These are phyloP conservation scores for Megalurothrips usitatus DNA, from an alignment of 2,888 invertebrate genomes.

Conservation along the genomic window DNA sequence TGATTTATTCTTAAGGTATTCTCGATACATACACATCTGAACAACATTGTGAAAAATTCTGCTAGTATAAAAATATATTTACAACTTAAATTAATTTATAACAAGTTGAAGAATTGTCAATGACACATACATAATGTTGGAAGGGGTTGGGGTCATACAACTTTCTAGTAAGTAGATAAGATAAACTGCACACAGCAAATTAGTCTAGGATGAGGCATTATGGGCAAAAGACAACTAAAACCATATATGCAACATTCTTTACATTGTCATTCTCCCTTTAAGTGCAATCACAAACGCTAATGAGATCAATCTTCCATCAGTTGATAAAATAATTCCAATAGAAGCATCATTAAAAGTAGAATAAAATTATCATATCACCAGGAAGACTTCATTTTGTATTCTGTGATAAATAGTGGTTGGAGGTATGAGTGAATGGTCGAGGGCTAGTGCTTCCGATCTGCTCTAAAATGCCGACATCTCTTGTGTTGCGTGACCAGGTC, in stretches of 20 bases:
- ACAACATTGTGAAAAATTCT: constrained; percentile 11
- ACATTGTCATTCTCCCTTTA: not conserved
- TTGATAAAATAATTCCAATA: not conserved
- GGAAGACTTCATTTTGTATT: too few relatives aligned
- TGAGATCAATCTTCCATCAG: not conserved
- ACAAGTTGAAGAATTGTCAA: not conserved
- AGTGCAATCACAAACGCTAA: not conserved
- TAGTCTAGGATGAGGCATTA: too few relatives aligned
- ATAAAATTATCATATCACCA: too few relatives aligned
- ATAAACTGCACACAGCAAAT: too few relatives aligned
- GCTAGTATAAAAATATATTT: constrained; percentile 2
- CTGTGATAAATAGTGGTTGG: not conserved
- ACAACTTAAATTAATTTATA: not conserved
- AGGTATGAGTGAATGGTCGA: not conserved
- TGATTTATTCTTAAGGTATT: constrained; percentile 27
- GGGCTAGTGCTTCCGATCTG: not conserved
- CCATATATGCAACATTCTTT: not conserved
- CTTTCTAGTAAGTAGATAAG: too few relatives aligned
- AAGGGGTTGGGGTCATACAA: not conserved
- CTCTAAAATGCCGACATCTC: constrained; percentile 54
- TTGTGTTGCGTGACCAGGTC: constrained; percentile 72
- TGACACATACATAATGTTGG: not conserved
- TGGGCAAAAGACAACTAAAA: too few relatives aligned
- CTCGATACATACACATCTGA: constrained; percentile 27
- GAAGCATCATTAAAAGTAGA: not conserved